Evolutionary conservation across 1,140 invertebrate genomes (phyloP).

Genomic region (Drosophila nannoptera): DNA sequence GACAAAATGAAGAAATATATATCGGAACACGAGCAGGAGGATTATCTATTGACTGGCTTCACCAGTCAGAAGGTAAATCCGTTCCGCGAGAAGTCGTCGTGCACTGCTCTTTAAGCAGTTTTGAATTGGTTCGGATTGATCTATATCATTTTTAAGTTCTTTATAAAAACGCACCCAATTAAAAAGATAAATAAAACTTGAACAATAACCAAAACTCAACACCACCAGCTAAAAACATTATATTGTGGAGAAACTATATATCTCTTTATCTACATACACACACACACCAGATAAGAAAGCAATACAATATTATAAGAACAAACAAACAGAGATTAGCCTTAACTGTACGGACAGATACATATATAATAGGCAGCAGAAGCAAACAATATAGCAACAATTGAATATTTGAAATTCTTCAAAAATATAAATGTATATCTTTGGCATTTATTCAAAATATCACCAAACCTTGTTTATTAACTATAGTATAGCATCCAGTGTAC

Average conservation of each 20-base stretch:
- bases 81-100: constrained; percentile 97
- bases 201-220: constrained; percentile 21
- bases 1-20: constrained; percentile 96
- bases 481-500: constrained; percentile 43
- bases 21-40: constrained; percentile 94
- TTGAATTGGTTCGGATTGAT: neutral
- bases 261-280: constrained; percentile 4
- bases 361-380: constrained; percentile 30
- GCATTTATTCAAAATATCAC: constrained; percentile 66
- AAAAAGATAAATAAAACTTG: constrained; percentile 18
- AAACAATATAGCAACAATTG: constrained; percentile 24
- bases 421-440: constrained; percentile 13
- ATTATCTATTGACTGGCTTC: constrained; percentile 97
- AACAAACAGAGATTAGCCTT: constrained; percentile 11
- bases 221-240: constrained; percentile 45
- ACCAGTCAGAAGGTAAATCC: constrained; percentile 97
- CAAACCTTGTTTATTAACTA: constrained; percentile 35
- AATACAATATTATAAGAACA: constrained; percentile 62
- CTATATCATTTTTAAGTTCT: constrained; percentile 34
- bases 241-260: constrained; percentile 44
- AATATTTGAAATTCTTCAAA: constrained; percentile 22
- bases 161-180: constrained; percentile 24
- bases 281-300: constrained; percentile 39
- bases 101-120: constrained; percentile 86
- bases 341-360: neutral